phyloP scores from a whole-genome alignment of 2,888 invertebrate species.

The Plebejus argus region DNA sequence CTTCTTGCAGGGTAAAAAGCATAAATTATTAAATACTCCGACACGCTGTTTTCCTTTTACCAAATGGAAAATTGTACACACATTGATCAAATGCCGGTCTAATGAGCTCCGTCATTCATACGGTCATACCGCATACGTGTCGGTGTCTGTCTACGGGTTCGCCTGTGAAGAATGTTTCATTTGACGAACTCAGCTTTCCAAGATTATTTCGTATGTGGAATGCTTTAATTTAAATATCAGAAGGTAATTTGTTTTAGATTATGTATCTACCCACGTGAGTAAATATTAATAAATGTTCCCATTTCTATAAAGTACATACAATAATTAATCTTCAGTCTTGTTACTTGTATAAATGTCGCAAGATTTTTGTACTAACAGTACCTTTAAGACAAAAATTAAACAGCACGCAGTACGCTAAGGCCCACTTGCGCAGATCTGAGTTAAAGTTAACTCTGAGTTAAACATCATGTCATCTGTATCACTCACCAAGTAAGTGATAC shows the following conservation, averaged over 20 bases:
- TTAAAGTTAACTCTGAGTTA: no score
- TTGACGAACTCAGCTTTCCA: neutral
- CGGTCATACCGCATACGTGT: no score
- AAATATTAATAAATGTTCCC: no score
- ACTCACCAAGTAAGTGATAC: no score
- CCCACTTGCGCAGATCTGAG: no score
- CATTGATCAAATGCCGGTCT: neutral
- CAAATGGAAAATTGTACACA: neutral
- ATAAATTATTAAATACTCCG: neutral
- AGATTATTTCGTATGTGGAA: slow-evolving; percentile 20
- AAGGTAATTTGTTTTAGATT: neutral
- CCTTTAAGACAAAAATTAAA: no score
- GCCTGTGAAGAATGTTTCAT: slow-evolving; percentile 20
- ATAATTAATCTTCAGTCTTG: no score
- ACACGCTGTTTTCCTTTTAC: neutral
- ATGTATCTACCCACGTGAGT: neutral
- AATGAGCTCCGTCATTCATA: neutral
- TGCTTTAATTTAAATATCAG: slow-evolving; percentile 12
- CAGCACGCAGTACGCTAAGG: no score
- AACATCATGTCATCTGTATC: no score
- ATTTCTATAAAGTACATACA: no score
- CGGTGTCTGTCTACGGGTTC: neutral
- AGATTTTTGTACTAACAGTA: no score
- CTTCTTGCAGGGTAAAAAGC: neutral
- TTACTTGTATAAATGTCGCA: no score